Evolutionary conservation across 2,113 vertebrate species (phyloP), one percentile per base, ranked within the genome.

Genomic region (Coracopsis vasa): DNA sequence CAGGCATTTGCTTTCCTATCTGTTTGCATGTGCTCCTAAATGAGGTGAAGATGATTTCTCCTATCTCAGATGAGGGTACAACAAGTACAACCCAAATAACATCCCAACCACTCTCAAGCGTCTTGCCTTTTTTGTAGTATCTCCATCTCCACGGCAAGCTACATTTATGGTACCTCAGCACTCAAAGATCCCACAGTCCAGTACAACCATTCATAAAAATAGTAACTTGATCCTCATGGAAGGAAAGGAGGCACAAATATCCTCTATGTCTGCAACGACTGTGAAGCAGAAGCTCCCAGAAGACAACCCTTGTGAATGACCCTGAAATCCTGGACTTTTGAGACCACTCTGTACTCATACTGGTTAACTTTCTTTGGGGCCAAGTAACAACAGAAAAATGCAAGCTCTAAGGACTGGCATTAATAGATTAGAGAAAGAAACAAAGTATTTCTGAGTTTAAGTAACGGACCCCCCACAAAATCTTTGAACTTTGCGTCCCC

Each of bases 201-300:
- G 37, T 27, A 73, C 44, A 33, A 48, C 4, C 13, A 51, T 70
- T 33, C 65, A 61, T 61, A 41, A 81, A 85, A 70, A 28, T 2
- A 77, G 2, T n/a, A 87, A 65, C 11, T 56, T 37, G 16, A 44
- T 65, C 61, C 20, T 74, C 24, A 51, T 27, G 15, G 41, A 77
- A 45, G 21, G 8, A 91, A 79, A 58, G 31, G 13, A 74, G 10
- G 24, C 27, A 84, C 14, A 9, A 65, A 18, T 44, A 70, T 11
- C n/a, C 20, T 62, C 53, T 0, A 0, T 23, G 25, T 33, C 29
- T 70, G 37, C 27, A 62, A 35, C 0, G 1, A 23, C 60, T 39
- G 14, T 41, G 37, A 37, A 81, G 41, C 16, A 71, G 42, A 90
- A 85, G 33, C 9, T 45, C 37, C 19, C 29, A 75, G 70, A 79